These are phyloP conservation scores for Syncerus caffer DNA, from an alignment of 2,797 vertebrate species.

Conservation along the genomic window DNA sequence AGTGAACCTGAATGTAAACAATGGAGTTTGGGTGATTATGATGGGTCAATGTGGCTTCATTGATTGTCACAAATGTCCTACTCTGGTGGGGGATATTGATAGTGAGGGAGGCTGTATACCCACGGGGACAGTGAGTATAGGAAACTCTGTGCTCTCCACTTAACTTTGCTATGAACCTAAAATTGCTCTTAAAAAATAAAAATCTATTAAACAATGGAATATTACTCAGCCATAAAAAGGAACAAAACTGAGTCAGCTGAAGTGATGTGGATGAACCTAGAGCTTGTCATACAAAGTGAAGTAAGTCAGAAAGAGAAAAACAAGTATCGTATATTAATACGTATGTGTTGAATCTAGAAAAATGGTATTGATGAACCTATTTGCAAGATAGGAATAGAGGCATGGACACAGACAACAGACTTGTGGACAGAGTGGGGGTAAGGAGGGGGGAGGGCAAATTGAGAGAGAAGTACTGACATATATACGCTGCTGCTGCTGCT, in stretches of 20 bases:
- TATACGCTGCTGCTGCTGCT: background rate
- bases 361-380: background rate
- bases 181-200: background rate
- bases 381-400: background rate
- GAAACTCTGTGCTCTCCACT: background rate
- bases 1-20: background rate
- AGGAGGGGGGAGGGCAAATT: background rate
- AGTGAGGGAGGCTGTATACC: no score
- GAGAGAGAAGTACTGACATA: background rate
- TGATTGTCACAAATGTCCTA: background rate
- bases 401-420: background rate
- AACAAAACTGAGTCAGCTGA: background rate
- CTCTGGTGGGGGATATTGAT: background rate
- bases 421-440: background rate
- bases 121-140: background rate
- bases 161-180: background rate
- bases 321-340: background rate
- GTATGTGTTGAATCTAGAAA: background rate
- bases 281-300: background rate
- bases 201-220: background rate
- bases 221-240: background rate
- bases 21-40: background rate
- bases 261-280: background rate
- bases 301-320: background rate
- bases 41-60: background rate